Evolutionary conservation across 2,113 vertebrate genomes (phyloP).

Genomic region (Anas platyrhynchos): DNA sequence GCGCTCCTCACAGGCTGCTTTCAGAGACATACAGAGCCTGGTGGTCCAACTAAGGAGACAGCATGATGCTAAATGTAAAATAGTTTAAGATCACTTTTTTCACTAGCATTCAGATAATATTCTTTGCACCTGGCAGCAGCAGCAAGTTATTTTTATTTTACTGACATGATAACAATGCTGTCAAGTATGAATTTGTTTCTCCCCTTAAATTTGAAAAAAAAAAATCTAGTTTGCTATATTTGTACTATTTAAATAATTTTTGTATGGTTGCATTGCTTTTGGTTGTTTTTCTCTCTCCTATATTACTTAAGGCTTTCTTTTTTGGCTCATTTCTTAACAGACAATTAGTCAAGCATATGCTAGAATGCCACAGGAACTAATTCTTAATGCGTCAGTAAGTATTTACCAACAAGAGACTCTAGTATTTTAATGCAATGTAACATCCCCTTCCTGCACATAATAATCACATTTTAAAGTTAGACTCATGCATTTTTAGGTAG

Average conservation of each 20-base stretch:
- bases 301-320: neutral
- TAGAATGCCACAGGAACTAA: neutral
- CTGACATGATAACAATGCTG: neutral
- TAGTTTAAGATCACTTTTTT: neutral
- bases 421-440: neutral
- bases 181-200: neutral
- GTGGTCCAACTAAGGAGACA: neutral
- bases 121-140: neutral
- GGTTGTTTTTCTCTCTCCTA: neutral
- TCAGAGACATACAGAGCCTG: neutral
- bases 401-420: neutral
- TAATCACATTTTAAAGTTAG: neutral
- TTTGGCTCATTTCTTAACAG: neutral
- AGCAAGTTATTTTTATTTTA: neutral
- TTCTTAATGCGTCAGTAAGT: neutral
- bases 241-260: neutral
- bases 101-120: neutral
- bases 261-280: neutral
- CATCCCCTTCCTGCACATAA: neutral
- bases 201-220: neutral
- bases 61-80: neutral
- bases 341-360: neutral
- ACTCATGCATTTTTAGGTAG: neutral
- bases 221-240: neutral
- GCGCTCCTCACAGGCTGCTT: neutral